These are phyloP conservation scores for Psittacula derbiana DNA, from an alignment of 2,797 vertebrate genomes.

Conservation along the genomic window DNA sequence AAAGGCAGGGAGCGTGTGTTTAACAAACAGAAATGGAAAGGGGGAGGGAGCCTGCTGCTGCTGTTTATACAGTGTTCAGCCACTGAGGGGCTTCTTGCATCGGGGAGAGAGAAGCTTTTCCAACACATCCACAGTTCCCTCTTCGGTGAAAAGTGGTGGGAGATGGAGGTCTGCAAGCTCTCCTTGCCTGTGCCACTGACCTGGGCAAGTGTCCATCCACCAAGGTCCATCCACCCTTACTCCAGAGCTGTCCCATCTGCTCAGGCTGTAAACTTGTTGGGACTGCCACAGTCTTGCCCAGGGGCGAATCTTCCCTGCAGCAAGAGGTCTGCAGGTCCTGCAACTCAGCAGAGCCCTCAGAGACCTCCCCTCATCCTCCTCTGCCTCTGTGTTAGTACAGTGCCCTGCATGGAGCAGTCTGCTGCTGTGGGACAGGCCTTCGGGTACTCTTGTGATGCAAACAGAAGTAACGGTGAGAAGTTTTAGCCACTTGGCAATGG, in stretches of 20 bases:
- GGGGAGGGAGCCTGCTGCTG: conserved; percentile 62
- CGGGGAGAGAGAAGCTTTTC: conserved; percentile 48
- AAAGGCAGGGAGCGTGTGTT: conserved; percentile 64
- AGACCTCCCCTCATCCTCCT: neutral
- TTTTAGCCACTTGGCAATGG: neutral
- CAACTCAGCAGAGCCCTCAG: neutral
- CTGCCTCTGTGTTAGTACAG: neutral
- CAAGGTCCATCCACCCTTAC: neutral
- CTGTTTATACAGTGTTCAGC: conserved; percentile 70
- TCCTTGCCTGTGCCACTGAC: neutral
- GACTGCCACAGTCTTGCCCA: neutral
- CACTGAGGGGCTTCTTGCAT: conserved; percentile 71
- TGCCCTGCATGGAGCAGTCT: neutral
- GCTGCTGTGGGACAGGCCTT: neutral
- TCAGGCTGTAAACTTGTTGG: neutral
- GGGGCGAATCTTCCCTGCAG: neutral
- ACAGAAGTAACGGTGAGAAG: neutral
- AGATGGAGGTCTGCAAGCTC: neutral
- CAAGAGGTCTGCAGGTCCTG: neutral
- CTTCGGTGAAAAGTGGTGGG: neutral
- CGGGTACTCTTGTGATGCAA: neutral
- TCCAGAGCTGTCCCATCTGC: neutral
- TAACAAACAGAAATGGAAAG: conserved; percentile 67
- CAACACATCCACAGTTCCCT: conserved; percentile 5
- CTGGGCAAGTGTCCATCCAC: neutral